Percentiles rank a stretch among this genome's conserved stretches.
These are phyloP conservation scores for Hypercompe scribonia DNA, from an alignment of 2,888 invertebrate genomes.

Conservation along the genomic window DNA sequence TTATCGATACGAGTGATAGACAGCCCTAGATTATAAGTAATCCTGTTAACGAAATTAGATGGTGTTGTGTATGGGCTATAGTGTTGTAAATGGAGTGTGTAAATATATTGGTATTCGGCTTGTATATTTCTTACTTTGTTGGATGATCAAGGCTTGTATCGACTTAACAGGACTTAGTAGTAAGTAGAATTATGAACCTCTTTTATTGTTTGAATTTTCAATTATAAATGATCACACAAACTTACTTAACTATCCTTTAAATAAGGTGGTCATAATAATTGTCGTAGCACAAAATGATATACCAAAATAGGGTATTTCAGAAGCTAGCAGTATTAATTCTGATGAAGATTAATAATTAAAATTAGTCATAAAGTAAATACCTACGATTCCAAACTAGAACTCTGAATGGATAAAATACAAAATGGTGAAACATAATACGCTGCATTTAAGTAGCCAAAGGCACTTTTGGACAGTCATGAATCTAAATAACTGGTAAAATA, in stretches of 20 bases:
- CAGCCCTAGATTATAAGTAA: conserved; percentile 80
- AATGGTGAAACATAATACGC: neutral
- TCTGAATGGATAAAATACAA: too few relatives aligned
- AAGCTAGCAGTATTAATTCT: neutral
- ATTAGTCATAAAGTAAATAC: too few relatives aligned
- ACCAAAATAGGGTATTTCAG: neutral
- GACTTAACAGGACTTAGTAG: neutral
- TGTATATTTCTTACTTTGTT: neutral
- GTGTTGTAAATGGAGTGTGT: conserved; percentile 11
- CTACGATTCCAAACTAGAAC: neutral
- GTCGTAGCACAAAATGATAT: neutral
- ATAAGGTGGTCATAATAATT: too few relatives aligned
- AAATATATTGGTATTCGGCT: conserved; percentile 13
- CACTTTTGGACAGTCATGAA: neutral
- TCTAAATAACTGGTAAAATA: neutral
- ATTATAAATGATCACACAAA: too few relatives aligned
- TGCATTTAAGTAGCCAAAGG: neutral
- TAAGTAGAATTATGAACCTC: neutral
- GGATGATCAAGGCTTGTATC: neutral
- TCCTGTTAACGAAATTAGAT: conserved; percentile 67
- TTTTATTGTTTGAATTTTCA: neutral
- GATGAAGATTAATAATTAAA: neutral
- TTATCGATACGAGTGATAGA: conserved; percentile 77
- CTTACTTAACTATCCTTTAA: too few relatives aligned
- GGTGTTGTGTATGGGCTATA: conserved; percentile 41